Evolutionary conservation across 2,888 invertebrate species (phyloP).

Genomic region (Conchocele bisecta): DNA sequence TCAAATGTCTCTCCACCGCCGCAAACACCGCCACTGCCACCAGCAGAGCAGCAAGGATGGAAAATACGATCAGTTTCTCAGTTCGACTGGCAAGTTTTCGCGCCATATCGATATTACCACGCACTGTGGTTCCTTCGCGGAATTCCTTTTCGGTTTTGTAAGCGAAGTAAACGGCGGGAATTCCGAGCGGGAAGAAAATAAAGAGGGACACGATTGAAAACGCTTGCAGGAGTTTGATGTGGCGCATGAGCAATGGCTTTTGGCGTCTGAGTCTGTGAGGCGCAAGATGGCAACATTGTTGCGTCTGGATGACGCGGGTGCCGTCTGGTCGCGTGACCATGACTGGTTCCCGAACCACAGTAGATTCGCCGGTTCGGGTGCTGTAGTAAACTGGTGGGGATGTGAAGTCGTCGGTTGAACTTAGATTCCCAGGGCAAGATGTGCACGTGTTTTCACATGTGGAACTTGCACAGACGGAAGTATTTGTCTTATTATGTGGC

Average conservation of each 20-base stretch:
- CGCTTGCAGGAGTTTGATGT: conserved; percentile 65
- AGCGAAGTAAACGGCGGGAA: conserved; percentile 71
- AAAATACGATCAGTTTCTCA: conserved; percentile 69
- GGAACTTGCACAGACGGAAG: too few species aligned
- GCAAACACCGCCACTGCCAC: conserved; percentile 65
- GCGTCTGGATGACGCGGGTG: conserved; percentile 61
- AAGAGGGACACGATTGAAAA: conserved; percentile 69
- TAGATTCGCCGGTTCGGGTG: conserved; percentile 55
- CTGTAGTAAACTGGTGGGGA: conserved; percentile 59
- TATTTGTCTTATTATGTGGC: too few species aligned
- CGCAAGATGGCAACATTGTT: conserved; percentile 50
- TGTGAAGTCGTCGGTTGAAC: background rate
- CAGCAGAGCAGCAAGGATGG: conserved; percentile 65
- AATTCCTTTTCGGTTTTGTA: conserved; percentile 69
- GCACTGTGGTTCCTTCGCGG: conserved; percentile 69
- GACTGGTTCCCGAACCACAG: conserved; percentile 60
- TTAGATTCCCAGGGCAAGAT: too few species aligned
- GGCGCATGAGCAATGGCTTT: conserved; percentile 53
- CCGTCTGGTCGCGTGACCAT: conserved; percentile 57
- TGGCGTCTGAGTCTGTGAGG: conserved; percentile 55
- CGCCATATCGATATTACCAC: conserved; percentile 74
- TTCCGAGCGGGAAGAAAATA: conserved; percentile 76
- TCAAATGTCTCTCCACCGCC: conserved; percentile 62
- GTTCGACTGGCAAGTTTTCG: conserved; percentile 69
- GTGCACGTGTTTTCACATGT: too few species aligned